Base-by-base conservation (phyloP, 2,888 invertebrate species). In the Ichneumon xanthorius region DNA sequence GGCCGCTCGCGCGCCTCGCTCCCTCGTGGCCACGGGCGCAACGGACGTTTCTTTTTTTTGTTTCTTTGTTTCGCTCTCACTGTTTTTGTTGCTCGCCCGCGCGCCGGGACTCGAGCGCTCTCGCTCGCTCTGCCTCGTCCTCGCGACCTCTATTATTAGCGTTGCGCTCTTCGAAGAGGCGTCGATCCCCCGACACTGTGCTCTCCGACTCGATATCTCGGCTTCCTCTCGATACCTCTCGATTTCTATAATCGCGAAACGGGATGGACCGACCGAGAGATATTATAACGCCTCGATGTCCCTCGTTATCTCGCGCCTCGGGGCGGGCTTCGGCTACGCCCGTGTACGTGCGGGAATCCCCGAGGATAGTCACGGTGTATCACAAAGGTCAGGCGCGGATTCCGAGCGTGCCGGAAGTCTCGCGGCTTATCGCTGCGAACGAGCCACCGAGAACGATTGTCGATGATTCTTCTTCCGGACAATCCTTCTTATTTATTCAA, bases 71-170 rank as follows among this genome's bases (percentile, higher is more conserved):
- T 78, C 65, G 75, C 26, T 68, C 45, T 55, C 70, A 45, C 75
- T 80, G 70, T 86, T 86, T 80, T 82, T 55, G 71, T 77, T 55
- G 63, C 79, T 71, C 70, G 70, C 40, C 53, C 76, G 79, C 73
- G 87, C 87, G 89, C 88, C 91, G 89, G 90, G 89, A 88, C 88
- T 88, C 88, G 89, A 86, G 86, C 88, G 87, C 87, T 88, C 88
- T 90, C 90, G 90, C 88, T 22, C 58, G 71, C 65, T 65, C 37
- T 58, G 71, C 50, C 70, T 33, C 77, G 37, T 70, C 73, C 30
- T 71, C 87, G 85, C 88, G 77, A 87, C 79, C 76, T 72, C 90
- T 91, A 91, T 91, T 91, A 90, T 91, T 91, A 91, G 91, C 88
- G 80, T 80, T 71, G 61, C 16, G 71, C 71, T 67, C 80, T 80